Percentiles rank a stretch among this genome's conserved stretches.
These are phyloP conservation scores for Fragum fragum DNA, from an alignment of 2,888 invertebrate species.

Conservation along the genomic window DNA sequence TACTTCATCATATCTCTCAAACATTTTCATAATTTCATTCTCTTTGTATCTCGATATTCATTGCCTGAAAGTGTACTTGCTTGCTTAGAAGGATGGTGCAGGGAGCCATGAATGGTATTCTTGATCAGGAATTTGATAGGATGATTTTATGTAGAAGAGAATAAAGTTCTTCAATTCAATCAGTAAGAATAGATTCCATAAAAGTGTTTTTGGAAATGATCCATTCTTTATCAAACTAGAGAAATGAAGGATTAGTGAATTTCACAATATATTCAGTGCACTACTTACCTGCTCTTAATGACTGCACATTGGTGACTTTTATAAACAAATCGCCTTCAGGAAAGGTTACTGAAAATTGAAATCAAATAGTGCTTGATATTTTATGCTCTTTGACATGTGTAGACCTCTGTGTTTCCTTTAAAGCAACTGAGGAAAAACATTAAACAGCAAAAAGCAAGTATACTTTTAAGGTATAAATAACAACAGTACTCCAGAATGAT, in stretches of 20 bases:
- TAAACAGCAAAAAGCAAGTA: conserved; percentile 63
- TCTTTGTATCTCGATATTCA: too few species aligned
- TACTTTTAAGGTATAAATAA: conserved; percentile 62
- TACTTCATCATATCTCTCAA: neutral
- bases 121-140: neutral
- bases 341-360: too few species aligned
- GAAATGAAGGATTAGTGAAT: too few species aligned
- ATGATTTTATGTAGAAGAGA: neutral
- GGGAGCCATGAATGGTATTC: conserved; percentile 46
- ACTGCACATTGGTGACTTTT: too few species aligned
- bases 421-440: conserved; percentile 59
- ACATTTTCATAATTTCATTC: neutral
- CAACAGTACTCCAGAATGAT: conserved; percentile 13
- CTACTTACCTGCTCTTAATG: too few species aligned
- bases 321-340: too few species aligned
- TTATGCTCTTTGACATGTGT: neutral
- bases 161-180: neutral
- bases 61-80: conserved; percentile 73
- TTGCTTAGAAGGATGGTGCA: conserved; percentile 62
- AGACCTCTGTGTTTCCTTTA: conserved; percentile 38
- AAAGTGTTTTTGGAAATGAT: too few species aligned
- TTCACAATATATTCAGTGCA: too few species aligned
- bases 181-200: too few species aligned
- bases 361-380: too few species aligned
- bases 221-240: too few species aligned